Evolutionary conservation across 2,888 invertebrate genomes (phyloP), one percentile per base, ranked within the genome.

Genomic region (Parascotia fuliginaria): DNA sequence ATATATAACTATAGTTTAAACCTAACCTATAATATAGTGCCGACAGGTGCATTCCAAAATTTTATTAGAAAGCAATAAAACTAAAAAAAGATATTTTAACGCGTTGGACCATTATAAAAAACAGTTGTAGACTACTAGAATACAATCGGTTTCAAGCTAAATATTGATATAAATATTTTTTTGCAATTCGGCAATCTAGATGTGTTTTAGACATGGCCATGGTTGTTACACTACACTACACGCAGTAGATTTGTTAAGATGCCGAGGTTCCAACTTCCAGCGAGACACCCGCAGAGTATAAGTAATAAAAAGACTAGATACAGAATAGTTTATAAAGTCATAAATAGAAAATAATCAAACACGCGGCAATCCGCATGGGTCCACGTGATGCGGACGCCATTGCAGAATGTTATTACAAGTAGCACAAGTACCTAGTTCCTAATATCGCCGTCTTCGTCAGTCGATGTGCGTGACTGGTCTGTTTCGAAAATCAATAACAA

Each of bases 301-400:
- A 77, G 77, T 79, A 73, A 72, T 73, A 77, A 67, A 77, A 73
- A 76, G 72, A 79, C 76, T 73, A 47, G 54, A 52, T 63, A 78
- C 79, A 65, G 55, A 74, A 82, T 85, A 83, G 81, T 81, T 70
- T 49, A 55, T 53, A 39, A 42, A n/a, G 70, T 70, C 81, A 89
- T 87, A 85, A 81, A 85, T 89, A 88, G 87, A 77, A 73, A 76
- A 79, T 71, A 83, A 86, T 83, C 79, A 83, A 81, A 83, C 83
- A 80, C 80, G 78, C 77, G 82, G 75, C 78, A 75, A 77, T 77
- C 80, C 79, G 77, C 81, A 83, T 81, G 80, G 77, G 76, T 63
- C 70, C 77, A 77, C 78, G 78, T 81, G 80, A 83, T 77, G 78
- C 70, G 65, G 70, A 55, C 62, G 70, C 75, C 60, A 78, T 75